phyloP scores from a whole-genome alignment of 92 coral and sea anemone genomes.

The Ricordea florida region DNA sequence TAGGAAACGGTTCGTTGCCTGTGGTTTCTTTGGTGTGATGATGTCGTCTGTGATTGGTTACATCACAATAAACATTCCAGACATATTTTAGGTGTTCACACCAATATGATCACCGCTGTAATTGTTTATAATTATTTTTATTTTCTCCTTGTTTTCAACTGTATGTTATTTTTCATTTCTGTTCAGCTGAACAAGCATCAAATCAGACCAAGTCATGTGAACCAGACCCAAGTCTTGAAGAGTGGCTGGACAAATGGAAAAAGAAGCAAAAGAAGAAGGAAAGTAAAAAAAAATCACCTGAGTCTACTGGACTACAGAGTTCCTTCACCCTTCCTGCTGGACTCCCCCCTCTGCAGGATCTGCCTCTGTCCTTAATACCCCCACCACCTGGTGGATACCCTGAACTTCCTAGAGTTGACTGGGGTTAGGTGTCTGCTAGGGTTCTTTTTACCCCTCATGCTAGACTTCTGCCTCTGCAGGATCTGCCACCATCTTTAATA shows the following conservation, averaged over 20 bases:
- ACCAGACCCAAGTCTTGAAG: slow-evolving; percentile 62
- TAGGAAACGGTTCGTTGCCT: no score
- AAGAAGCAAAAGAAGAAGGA: slow-evolving; percentile 54
- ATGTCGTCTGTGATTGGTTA: no score
- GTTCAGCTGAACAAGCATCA: slow-evolving; percentile 35
- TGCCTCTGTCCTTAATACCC: slow-evolving; percentile 92
- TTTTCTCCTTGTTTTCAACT: background rate
- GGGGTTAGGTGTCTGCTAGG: no score
- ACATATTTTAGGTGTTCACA: no score
- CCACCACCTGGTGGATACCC: slow-evolving; percentile 93
- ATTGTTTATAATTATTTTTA: background rate
- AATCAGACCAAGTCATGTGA: background rate
- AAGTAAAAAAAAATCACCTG: slow-evolving; percentile 14
- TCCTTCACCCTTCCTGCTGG: slow-evolving; percentile 75
- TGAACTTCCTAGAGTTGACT: slow-evolving; percentile 69
- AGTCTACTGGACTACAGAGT: slow-evolving; percentile 10
- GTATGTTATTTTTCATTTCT: background rate
- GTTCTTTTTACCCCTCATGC: no score
- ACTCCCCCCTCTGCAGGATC: slow-evolving; percentile 75
- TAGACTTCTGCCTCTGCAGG: no score
- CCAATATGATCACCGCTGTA: no score
- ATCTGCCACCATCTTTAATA: no score
- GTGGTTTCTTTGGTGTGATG: no score
- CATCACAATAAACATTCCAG: no score
- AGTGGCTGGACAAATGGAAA: slow-evolving; percentile 85